Base-by-base conservation (phyloP, 2,888 invertebrate species). In the Heliconius hortense region DNA sequence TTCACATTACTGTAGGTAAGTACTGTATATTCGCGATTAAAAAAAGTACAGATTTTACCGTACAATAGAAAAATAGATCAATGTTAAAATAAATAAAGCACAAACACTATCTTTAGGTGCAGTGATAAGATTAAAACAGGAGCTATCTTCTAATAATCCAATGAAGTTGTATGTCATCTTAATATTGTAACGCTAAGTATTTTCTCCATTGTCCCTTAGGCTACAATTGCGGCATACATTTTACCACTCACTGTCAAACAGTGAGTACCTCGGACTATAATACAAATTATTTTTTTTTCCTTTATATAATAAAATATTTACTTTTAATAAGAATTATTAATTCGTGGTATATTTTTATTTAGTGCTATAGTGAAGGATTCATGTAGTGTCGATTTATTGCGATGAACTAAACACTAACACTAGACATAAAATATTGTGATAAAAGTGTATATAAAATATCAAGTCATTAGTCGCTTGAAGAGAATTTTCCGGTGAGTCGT, bases 381-480 rank as follows among this genome's bases (percentile, higher is more conserved):
- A 76, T 73, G 70, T 78, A 75, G 72, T 78, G 77, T 75, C 75
- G 43, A 64, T 76, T 48, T 31, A 26, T 59, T 72, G 74, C 78
- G 79, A 80, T 80, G 73, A 75, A 78, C 78, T 79, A 80, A 82
- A 82, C 21, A 8, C 79, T 77, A 77, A 80, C 79, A 70, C 70
- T 69, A 79, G 31, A 48, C 80, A 81, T 75, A 76, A 83, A 81
- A 78, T 74, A 83, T 82, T 82, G 88, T 84, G 81, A 78, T 81
- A 82, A 88, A 85, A 85, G 90, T 92, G 91, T 89, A 88, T 78
- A 88, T 90, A 84, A 90, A 92, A 88, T 91, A 90, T 78, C 89
- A 89, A 90, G 93, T 93, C 93, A 94, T 94, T 93, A 94, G 93
- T 92, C 93, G 93, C 84, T 86, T 94, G 90, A 94, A 92, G 92